These are phyloP conservation scores for Antitype chi DNA, from an alignment of 2,888 invertebrate species.

Conservation along the genomic window DNA sequence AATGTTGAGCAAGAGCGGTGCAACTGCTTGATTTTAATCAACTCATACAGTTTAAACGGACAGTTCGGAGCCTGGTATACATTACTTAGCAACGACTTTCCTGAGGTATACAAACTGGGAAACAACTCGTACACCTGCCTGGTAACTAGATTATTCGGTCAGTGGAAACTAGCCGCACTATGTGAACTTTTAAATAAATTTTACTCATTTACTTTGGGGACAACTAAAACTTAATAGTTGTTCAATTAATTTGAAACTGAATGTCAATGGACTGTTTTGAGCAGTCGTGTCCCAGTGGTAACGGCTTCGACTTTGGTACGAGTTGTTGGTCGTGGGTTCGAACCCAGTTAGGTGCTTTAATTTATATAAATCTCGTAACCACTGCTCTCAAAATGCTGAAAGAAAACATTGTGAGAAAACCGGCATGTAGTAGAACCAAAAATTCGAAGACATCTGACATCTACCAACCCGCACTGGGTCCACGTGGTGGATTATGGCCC, in stretches of 20 bases:
- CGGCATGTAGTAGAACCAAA: no score
- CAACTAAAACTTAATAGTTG: background rate
- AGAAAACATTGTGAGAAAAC: no score
- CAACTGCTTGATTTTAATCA: conserved; percentile 13
- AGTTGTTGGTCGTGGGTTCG: no score
- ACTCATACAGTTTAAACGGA: conserved; percentile 15
- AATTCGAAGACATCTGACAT: no score
- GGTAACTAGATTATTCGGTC: conserved; percentile 26
- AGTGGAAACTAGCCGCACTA: conserved; percentile 1
- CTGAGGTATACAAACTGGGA: conserved; percentile 31
- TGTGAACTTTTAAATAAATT: background rate
- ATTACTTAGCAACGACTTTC: conserved; percentile 31
- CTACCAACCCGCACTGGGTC: no score
- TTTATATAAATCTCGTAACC: no score
- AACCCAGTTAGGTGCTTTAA: no score
- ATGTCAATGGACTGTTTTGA: background rate
- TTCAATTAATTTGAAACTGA: background rate
- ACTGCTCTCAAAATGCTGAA: no score
- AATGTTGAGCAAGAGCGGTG: background rate
- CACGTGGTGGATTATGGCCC: background rate
- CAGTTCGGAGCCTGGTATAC: conserved; percentile 9
- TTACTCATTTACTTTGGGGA: conserved; percentile 4
- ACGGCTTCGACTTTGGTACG: no score
- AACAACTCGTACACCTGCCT: conserved; percentile 14
- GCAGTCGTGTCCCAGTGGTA: no score